Percentiles rank a stretch among this genome's conserved stretches.
Evolutionary conservation across 1,140 invertebrate genomes (phyloP).

Genomic region (Galleria mellonella): DNA sequence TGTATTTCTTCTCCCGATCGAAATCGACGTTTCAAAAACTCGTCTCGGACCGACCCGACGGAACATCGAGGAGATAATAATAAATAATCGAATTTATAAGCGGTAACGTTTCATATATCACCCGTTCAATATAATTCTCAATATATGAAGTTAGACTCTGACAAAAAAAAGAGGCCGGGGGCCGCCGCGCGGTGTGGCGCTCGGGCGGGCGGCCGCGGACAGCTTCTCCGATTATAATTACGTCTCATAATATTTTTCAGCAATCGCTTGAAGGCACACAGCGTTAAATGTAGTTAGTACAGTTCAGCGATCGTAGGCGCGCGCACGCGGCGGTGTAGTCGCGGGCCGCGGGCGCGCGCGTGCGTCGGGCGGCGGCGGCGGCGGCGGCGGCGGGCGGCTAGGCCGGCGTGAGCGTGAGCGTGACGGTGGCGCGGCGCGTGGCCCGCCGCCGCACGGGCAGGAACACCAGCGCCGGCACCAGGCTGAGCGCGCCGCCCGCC

Average conservation of each 20-base stretch:
- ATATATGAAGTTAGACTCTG: slow-evolving; percentile 72
- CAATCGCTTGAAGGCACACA: slow-evolving; percentile 73
- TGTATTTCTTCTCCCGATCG: slow-evolving; percentile 72
- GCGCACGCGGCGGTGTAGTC: slow-evolving; percentile 40
- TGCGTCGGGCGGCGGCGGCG: slow-evolving; percentile 1
- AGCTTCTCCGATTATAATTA: slow-evolving; percentile 59
- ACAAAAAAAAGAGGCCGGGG: slow-evolving; percentile 50
- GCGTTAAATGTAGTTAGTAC: slow-evolving; percentile 68
- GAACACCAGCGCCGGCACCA: slow-evolving; percentile 93
- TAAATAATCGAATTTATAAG: slow-evolving; percentile 68
- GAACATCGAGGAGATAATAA: slow-evolving; percentile 66
- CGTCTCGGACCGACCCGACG: slow-evolving; percentile 70
- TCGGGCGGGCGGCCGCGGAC: slow-evolving; percentile 47
- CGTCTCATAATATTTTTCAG: slow-evolving; percentile 58
- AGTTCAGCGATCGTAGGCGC: slow-evolving; percentile 48
- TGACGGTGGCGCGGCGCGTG: slow-evolving; percentile 86
- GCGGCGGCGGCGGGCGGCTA: slow-evolving; percentile 57
- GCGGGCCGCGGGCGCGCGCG: slow-evolving; percentile 27
- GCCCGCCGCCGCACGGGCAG: slow-evolving; percentile 91
- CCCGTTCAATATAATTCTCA: slow-evolving; percentile 70
- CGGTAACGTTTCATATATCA: slow-evolving; percentile 73
- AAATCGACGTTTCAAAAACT: slow-evolving; percentile 70
- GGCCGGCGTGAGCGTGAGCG: slow-evolving; percentile 93
- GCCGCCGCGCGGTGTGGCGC: slow-evolving; percentile 51
- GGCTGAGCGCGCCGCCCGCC: slow-evolving; percentile 73